Evolutionary conservation across 1,140 invertebrate species (phyloP).

Genomic region (Argopecten irradians): DNA sequence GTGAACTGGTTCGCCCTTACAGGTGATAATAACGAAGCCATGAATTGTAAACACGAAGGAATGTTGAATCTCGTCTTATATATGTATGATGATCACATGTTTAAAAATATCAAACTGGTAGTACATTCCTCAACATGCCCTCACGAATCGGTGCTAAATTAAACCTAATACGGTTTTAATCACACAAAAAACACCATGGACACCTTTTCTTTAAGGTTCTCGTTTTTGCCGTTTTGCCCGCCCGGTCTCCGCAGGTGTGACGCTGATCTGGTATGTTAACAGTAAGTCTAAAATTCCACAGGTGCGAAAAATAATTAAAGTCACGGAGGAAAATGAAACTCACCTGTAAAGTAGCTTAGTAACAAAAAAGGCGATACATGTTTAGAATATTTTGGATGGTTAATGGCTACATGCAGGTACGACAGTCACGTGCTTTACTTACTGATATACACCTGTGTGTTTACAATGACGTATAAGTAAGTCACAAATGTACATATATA

Average conservation of each 20-base stretch:
- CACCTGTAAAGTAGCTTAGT: not conserved
- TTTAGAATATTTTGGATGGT: not conserved
- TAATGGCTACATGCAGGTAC: not conserved
- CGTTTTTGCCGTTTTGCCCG: not conserved
- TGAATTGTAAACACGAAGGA: too few relatives aligned
- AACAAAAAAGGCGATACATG: not conserved
- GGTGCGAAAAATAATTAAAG: constrained; percentile 21
- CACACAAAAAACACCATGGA: not conserved
- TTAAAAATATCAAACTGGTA: too few relatives aligned
- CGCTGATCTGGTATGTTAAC: not conserved
- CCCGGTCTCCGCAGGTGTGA: not conserved
- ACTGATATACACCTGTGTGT: not conserved
- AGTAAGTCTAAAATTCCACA: not conserved
- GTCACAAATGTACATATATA: not conserved
- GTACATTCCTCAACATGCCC: too few relatives aligned
- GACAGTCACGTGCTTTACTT: not conserved
- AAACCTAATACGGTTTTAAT: not conserved
- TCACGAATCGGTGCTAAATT: not conserved
- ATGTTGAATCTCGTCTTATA: too few relatives aligned
- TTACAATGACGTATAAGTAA: not conserved
- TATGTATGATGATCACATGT: too few relatives aligned
- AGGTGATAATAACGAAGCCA: too few relatives aligned
- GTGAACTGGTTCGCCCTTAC: too few relatives aligned
- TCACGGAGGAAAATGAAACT: not conserved
- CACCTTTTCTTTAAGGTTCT: too few relatives aligned